Evolutionary conservation across 2,888 invertebrate species (phyloP), one percentile per base, ranked within the genome.

Genomic region (Volucella zonaria): DNA sequence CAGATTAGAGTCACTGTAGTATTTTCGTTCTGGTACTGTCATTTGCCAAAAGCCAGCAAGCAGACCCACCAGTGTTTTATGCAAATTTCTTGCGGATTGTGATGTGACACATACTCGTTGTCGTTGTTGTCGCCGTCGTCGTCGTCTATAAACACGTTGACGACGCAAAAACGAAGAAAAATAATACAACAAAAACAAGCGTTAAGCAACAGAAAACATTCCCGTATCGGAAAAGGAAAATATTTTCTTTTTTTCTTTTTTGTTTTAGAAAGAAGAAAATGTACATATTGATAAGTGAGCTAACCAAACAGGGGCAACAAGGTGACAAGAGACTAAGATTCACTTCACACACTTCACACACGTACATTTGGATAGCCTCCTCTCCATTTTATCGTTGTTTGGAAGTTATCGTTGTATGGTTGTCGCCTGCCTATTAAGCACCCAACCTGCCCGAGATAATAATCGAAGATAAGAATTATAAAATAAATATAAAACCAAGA

Each of bases 231-330:
- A 45, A 62, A 58, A 54, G 47, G 15, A 2, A 49, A 56, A 42
- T 23, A 23, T 23, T 2, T 23, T 2, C 2, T 23, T 23, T 23
- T 23, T 23, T 23, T 61, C 14, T 67, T 43, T 73, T 70, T 15
- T 15, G 8, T 15, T 8, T 10, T 3, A 18, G 15, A 42, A 40
- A 15, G 38, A 58, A 40, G 11, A 42, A 58, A 47, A 47, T 77
- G 67, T 82, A 58, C 78, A 78, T 78, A 82, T 68, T 82, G 78
- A 82, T 82, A 82, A 82, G 61, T 68, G 43, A 54, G 15, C 77
- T 79, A 58, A 74, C 78, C 31, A 68, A 79, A 42, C 51, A 77
- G 12, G 47, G 31, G 66, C 71, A 52, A 54, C 54, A 66, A 74
- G 59, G 31, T 66, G 49, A 73, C 47, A 68, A 38, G 31, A 43